Percentiles rank a stretch among this genome's conserved stretches.
Conservation (phyloP, 92 coral and sea anemone genomes). For the Bergia puertoricense region DNA sequence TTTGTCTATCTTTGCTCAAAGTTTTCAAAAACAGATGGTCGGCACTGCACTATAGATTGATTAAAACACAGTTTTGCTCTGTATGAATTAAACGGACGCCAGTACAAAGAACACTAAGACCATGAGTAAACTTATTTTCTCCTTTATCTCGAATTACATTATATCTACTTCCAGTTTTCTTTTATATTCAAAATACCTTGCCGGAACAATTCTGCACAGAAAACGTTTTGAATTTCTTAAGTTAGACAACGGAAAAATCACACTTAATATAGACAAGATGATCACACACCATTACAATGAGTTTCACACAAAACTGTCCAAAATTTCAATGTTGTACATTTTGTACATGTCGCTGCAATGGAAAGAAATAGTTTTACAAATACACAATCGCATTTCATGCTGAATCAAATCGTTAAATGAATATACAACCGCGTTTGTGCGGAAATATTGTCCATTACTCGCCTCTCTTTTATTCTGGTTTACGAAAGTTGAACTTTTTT, state of each 20-base stretch:
- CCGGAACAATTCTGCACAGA: background rate
- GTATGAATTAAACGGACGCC: background rate
- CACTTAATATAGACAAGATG: background rate
- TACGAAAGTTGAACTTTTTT: too few relatives aligned
- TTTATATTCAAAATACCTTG: background rate
- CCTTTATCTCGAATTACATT: background rate
- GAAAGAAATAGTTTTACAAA: background rate
- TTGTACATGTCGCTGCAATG: background rate
- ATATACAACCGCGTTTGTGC: background rate
- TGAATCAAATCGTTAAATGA: background rate
- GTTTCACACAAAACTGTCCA: background rate
- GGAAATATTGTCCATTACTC: background rate
- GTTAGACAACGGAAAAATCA: background rate
- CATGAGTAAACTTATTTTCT: background rate
- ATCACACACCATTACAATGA: background rate
- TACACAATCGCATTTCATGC: background rate
- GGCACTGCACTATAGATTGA: background rate
- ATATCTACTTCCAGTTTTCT: conserved; percentile 14
- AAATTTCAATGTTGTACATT: background rate
- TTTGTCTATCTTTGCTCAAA: background rate
- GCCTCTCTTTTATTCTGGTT: background rate
- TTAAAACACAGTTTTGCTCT: background rate
- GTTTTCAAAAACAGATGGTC: conserved; percentile 15
- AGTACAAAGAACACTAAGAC: conserved; percentile 4
- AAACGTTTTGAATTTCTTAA: too few relatives aligned